Conservation (phyloP, 2,888 invertebrate genomes). For the Caenorhabditis sinica region DNA sequence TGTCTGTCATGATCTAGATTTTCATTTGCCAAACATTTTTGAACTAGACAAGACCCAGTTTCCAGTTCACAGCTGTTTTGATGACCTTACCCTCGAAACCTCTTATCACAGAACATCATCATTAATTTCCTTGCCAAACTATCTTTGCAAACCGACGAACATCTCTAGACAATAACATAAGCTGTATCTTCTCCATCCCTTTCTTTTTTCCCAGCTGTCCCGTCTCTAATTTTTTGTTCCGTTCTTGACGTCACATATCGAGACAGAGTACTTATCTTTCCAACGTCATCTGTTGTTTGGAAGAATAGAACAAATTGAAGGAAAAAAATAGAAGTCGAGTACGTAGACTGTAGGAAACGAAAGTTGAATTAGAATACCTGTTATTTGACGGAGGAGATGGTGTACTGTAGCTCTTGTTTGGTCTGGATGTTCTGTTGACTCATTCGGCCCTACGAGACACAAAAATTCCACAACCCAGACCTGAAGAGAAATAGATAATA, state of each 20-base stretch:
- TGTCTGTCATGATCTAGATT: background rate
- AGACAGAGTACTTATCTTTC: slow-evolving; percentile 31
- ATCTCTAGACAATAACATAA: slow-evolving; percentile 14
- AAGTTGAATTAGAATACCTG: slow-evolving; percentile 5
- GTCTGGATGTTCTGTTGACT: background rate
- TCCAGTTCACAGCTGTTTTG: background rate
- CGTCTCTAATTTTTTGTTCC: slow-evolving; percentile 5
- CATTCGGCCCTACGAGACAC: background rate
- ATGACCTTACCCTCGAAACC: slow-evolving; percentile 7
- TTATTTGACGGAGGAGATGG: background rate
- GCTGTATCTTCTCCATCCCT: background rate
- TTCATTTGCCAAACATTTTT: background rate
- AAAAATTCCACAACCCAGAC: background rate
- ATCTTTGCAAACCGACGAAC: slow-evolving; percentile 8
- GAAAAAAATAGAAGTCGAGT: slow-evolving; percentile 13
- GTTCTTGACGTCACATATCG: slow-evolving; percentile 29
- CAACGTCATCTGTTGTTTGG: slow-evolving; percentile 37
- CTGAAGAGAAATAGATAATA: background rate
- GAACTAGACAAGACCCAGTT: background rate
- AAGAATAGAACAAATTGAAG: background rate
- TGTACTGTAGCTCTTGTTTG: slow-evolving; percentile 26
- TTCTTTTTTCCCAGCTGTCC: slow-evolving; percentile 7
- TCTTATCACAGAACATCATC: background rate
- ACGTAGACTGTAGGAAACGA: background rate
- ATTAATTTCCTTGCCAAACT: slow-evolving; percentile 27